Evolutionary conservation across 1,140 invertebrate genomes (phyloP), one percentile per base, ranked within the genome.

Genomic region (Batillaria attramentaria): DNA sequence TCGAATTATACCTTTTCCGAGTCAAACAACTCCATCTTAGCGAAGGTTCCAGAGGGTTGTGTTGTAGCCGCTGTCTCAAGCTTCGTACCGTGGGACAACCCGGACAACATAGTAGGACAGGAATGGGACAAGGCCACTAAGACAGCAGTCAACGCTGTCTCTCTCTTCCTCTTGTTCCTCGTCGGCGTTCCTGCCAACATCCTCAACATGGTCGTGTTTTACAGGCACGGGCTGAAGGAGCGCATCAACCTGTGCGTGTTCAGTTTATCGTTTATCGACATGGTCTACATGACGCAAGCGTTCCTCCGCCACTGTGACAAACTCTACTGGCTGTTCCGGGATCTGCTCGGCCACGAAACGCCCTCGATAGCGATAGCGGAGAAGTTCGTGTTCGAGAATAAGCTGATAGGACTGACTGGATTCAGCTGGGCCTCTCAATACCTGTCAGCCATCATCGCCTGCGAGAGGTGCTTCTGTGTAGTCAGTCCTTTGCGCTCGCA

Each of bases 401-500:
- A 24, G 31, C 43, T 54, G n/a, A 43, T 39, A 31, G 72, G 72
- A 20, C 46, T 57, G n/a, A 42, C 41, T 4, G 72, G 72, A 13
- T 33, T 73, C 46, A 33, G 3, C 46, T 73, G 72, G 72, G 72
- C 46, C 31, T 73, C 72, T 3, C 35, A 35, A 33, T 60, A 57
- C 24, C 33, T 73, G 46, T 73, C 72, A 20, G 39, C 50, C 8
- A 28, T 57, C 4, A 73, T 73, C 72, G 50, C 72, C 20, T 73
- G 72, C 46, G 72, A 73, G 72, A 33, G 72, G 50, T 73, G 72
- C 35, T 73, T 73, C 50, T 73, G 72, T 60, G 72, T 73, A 18
- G 72, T 73, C 50, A 73, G 72, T 37, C 72, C 72, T 1, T 33
- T 73, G 13, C 31, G 37, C 31, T 50, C 72, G 31, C 43, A 60